These are phyloP conservation scores for Lates calcarifer DNA, from an alignment of 2,113 vertebrate species.

Conservation along the genomic window DNA sequence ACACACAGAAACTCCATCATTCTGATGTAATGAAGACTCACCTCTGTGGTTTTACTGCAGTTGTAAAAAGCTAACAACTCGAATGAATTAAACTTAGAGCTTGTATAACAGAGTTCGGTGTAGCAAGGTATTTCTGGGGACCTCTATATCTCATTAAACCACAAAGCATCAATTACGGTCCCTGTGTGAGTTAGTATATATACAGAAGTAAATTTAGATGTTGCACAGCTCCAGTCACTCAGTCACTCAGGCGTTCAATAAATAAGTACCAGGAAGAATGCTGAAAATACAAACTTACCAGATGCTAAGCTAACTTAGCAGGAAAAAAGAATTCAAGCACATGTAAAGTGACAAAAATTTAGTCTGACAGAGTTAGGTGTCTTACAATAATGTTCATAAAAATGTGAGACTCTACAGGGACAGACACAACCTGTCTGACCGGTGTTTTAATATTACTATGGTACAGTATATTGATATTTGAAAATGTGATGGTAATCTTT, in stretches of 20 bases:
- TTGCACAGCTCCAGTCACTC: neutral
- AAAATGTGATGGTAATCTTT: too few relatives aligned
- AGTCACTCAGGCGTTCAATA: neutral
- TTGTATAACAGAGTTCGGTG: conserved; percentile 37
- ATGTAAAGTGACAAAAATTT: neutral
- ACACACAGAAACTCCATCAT: conserved; percentile 30
- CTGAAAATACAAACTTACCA: neutral
- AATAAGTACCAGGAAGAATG: neutral
- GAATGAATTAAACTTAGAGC: conserved; percentile 58
- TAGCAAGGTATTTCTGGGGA: conserved; percentile 42
- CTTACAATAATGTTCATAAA: neutral
- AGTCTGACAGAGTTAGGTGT: neutral
- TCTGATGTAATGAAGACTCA: conserved; percentile 54
- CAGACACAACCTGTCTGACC: neutral
- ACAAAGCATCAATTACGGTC: conserved; percentile 43
- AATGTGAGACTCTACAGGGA: neutral
- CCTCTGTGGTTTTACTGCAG: conserved; percentile 52
- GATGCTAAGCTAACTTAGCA: neutral
- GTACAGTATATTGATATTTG: neutral
- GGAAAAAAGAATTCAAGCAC: neutral
- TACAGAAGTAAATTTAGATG: conserved; percentile 27
- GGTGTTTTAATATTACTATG: neutral
- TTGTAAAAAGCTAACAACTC: conserved; percentile 60
- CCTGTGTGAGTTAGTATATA: conserved; percentile 18
- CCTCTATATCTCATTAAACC: conserved; percentile 66